Base-by-base conservation (phyloP, 2,888 invertebrate genomes). In the Kuschelorhynchus macadamiae region DNA sequence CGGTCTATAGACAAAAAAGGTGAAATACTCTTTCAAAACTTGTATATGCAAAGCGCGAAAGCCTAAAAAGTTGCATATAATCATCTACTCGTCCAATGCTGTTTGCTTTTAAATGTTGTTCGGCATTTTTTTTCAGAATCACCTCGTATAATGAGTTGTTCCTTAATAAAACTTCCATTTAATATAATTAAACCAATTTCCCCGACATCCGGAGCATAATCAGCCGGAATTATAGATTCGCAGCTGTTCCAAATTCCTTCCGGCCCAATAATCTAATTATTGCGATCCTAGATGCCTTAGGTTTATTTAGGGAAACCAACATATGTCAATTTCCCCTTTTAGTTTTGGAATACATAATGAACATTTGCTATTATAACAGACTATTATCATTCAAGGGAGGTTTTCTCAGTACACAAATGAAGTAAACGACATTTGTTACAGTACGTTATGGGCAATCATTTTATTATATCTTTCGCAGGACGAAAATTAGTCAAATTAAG, bases 191-290 rank as follows among this genome's bases (percentile, higher is more conserved):
- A 47, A 33, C 21, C 36, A 46, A 36, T 47, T 59, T 39, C 20
- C n/a, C 7, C n/a, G 39, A 18, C 47, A 21, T 47, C 59, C 36
- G 17, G 12, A 21, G 36, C 47, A 36, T 47, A 59, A 59, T 59
- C 33, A 59, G 16, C 14, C 4, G 25, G 49, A 60, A 49, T 39
- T 60, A 49, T 36, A 49, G 49, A 49, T 39, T 39, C 17, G 14
- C 39, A 36, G 47, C 36, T 59, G 39, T 60, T 25, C 41, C 41
- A 60, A 49, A 49, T 60, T 49, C 49, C 49, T 49, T 49, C 41
- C 39, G 41, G 49, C 16, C 30, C 47, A 47, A 39, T 60, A 49
- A 60, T 41, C 30, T 30, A 49, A 49, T 60, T 60, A 60, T 60
- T 49, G 21, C 12, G 39, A 17, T 49, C 49, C 36, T 17, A 30